phyloP scores from a whole-genome alignment of 2,888 invertebrate genomes.

The Eupithecia centaureata region DNA sequence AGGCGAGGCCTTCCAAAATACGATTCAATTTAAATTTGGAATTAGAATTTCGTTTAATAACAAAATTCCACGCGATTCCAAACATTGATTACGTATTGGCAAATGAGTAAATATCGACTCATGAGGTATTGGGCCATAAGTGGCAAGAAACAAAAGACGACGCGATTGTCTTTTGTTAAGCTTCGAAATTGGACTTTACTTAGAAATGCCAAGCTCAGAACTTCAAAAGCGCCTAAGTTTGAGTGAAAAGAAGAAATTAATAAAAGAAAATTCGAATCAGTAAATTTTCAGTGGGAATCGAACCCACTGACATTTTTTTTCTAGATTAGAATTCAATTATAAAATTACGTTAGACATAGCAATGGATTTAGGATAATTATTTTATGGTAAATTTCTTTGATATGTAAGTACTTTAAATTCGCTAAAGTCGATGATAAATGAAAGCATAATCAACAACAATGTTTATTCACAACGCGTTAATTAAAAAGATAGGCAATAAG shows the following conservation, averaged over 20 bases:
- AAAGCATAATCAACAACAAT: neutral
- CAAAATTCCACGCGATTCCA: neutral
- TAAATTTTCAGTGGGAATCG: slow-evolving; percentile 32
- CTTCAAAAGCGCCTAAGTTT: slow-evolving; percentile 18
- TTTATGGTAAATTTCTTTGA: neutral
- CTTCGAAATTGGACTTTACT: neutral
- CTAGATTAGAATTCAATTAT: neutral
- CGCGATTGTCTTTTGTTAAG: neutral
- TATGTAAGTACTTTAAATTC: neutral
- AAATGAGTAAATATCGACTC: too few relatives aligned
- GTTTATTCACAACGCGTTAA: neutral
- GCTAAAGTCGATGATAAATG: neutral
- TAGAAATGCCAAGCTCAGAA: neutral
- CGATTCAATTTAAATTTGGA: neutral
- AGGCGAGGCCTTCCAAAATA: neutral
- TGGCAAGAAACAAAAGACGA: neutral
- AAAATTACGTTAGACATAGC: neutral
- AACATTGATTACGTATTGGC: neutral
- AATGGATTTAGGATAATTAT: neutral
- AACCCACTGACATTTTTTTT: slow-evolving; percentile 20
- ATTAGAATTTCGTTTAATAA: neutral
- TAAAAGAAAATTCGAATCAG: neutral
- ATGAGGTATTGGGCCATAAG: neutral
- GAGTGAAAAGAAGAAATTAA: slow-evolving; percentile 7
- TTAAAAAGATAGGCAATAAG: neutral